These are phyloP conservation scores for Ennomos quercinarius DNA, from an alignment of 2,888 invertebrate genomes.

Conservation along the genomic window DNA sequence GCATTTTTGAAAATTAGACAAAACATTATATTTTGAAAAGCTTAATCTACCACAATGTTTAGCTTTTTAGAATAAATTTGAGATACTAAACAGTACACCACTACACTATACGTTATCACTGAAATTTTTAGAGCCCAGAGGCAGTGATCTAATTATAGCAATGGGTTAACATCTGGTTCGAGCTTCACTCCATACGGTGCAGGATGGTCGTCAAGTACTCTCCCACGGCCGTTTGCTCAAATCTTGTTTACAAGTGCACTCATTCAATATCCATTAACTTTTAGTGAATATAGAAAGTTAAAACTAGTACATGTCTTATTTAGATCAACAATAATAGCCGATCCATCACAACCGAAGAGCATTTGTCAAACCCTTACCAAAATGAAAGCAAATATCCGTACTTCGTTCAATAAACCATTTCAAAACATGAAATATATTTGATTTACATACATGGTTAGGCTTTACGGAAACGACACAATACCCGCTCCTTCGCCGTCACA, in stretches of 20 bases:
- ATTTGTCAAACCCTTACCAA: no score
- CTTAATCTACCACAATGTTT: no score
- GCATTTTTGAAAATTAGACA: no score
- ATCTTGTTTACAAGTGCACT: constrained; percentile 44
- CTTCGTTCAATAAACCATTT: no score
- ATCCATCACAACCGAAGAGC: no score
- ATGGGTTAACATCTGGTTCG: constrained; percentile 55
- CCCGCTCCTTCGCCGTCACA: constrained; percentile 2
- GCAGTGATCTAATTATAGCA: constrained; percentile 53
- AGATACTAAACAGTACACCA: constrained; percentile 5
- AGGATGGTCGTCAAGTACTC: constrained; percentile 40
- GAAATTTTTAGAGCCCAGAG: constrained; percentile 26
- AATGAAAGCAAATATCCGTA: no score
- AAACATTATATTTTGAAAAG: no score
- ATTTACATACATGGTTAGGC: not conserved
- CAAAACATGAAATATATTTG: not conserved
- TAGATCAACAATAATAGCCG: no score
- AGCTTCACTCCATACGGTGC: constrained; percentile 44
- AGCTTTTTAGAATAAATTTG: no score
- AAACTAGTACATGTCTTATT: not conserved
- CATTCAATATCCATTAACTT: constrained; percentile 24
- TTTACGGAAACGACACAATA: not conserved
- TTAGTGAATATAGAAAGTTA: constrained; percentile 2
- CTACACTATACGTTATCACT: constrained; percentile 11
- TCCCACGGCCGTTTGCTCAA: constrained; percentile 53